These are phyloP conservation scores for Leucozona laternaria DNA, from an alignment of 2,888 invertebrate genomes.

Conservation along the genomic window DNA sequence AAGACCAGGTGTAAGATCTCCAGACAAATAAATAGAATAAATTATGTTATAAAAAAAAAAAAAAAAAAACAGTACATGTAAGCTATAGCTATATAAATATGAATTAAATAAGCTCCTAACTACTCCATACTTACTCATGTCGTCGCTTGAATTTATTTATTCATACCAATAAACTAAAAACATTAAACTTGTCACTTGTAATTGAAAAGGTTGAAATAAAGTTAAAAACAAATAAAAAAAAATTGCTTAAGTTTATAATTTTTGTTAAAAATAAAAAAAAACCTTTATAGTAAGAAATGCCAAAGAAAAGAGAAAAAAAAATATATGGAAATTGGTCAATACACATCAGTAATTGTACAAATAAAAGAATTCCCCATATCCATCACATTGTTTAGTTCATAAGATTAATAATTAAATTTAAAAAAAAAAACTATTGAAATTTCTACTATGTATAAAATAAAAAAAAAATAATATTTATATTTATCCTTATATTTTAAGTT, in stretches of 20 bases:
- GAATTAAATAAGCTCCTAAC: constrained; percentile 17
- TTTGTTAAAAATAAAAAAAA: constrained; percentile 28
- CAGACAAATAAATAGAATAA: constrained; percentile 75
- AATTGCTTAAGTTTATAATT: constrained; percentile 29
- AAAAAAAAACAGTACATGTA: constrained; percentile 11
- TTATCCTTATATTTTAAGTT: constrained; percentile 13
- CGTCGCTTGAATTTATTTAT: constrained; percentile 58
- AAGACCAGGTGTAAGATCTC: constrained; percentile 75
- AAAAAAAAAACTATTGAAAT: constrained; percentile 23
- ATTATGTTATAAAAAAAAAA: constrained; percentile 40
- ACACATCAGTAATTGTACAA: constrained; percentile 75
- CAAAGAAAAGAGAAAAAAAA: constrained; percentile 64
- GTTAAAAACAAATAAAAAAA: constrained; percentile 6
- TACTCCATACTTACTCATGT: constrained; percentile 37
- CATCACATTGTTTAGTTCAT: constrained; percentile 40
- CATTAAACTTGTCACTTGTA: constrained; percentile 58
- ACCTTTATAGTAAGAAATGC: constrained; percentile 61
- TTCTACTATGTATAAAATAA: constrained; percentile 45
- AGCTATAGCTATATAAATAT: constrained; percentile 12
- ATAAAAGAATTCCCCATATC: constrained; percentile 72
- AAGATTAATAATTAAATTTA: constrained; percentile 37
- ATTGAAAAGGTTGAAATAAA: constrained; percentile 60
- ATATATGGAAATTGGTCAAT: constrained; percentile 62
- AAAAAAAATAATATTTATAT: constrained; percentile 43
- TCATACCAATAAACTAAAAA: constrained; percentile 49